Evolutionary conservation across 2,888 invertebrate species (phyloP), one percentile per base, ranked within the genome.

Genomic region (Lamellibrachia satsuma): DNA sequence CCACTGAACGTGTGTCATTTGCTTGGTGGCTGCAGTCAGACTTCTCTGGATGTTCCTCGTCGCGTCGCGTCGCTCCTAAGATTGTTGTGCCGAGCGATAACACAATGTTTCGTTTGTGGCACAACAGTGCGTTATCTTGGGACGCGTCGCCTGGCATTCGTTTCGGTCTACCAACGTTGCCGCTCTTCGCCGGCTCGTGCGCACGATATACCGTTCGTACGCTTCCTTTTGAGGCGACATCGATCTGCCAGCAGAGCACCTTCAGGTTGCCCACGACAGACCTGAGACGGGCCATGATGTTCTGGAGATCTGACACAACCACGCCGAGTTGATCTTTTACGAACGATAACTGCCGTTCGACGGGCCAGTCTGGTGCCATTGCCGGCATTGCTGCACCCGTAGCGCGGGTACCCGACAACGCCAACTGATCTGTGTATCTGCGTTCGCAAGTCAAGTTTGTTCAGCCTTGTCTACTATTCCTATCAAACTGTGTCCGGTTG

Each of bases 251-350:
- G 75, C 75, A 75, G 15, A 75, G 22, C 22, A 75, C 75, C 75
- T 75, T 75, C 75, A 75, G 22, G 75, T n/a, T 75, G 15, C 75
- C 75, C 6, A 75, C 75, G 22, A 75, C 75, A n/a, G 75, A 75
- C n/a, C 75, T 75, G 15, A 75, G 75, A 75, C 75, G 75, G 15
- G 75, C n/a, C 75, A 75, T 75, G 75, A 75, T 75, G 75, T 75
- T 75, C 22, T 75, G 75, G 22, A 75, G 75, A 22, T 75, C 75
- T 22, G 75, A 75, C 75, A 75, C 75, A n/a, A 75, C 75, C 75
- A 75, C 15, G 3, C 75, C 75, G 15, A 75, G n/a, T 75, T 75
- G 75, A 22, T 75, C 75, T 75, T 75, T 15, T 22, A 75, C 75
- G 22, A 75, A 22, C 75, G 75, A 75, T n/a, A 75, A 6, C 22